A percentile compares a stretch with the other conserved stretches of the same genome.
Evolutionary conservation across 2,888 invertebrate species (phyloP).

Genomic region (Scaptomyza polygonia): DNA sequence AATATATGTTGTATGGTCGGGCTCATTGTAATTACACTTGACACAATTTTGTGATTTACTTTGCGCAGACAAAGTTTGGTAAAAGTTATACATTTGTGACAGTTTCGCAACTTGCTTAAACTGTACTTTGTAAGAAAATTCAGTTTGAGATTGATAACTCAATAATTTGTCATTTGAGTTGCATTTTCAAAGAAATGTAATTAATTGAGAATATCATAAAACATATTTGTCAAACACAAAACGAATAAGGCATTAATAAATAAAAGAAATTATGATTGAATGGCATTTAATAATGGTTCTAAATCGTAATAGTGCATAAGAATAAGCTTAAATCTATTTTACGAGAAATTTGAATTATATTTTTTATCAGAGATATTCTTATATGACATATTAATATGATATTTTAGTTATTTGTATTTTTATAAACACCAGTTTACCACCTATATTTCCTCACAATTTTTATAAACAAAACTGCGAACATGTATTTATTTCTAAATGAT

Average conservation of each 20-base stretch:
- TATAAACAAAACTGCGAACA: not conserved
- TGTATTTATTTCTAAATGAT: conserved; percentile 15
- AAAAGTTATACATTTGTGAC: conserved; percentile 12
- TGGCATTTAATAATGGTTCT: too few relatives aligned
- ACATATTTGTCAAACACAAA: too few relatives aligned
- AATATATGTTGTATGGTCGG: conserved; percentile 9
- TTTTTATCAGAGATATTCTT: too few relatives aligned
- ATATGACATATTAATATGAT: too few relatives aligned
- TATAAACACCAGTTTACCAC: not conserved
- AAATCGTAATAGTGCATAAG: too few relatives aligned
- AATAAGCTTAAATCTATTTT: too few relatives aligned
- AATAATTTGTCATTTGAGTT: not conserved
- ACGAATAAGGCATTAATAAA: too few relatives aligned
- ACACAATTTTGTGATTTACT: conserved; percentile 44
- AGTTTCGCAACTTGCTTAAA: conserved; percentile 8
- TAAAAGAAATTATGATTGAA: not conserved
- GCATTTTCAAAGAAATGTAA: not conserved
- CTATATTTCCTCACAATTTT: not conserved
- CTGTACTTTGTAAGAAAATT: not conserved
- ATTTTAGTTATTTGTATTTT: too few relatives aligned
- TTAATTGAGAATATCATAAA: not conserved
- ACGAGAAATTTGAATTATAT: too few relatives aligned
- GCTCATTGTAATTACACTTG: conserved; percentile 54
- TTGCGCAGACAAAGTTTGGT: not conserved
- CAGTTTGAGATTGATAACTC: not conserved